Evolutionary conservation across 2,113 vertebrate genomes (phyloP).

Genomic region (Cyprinus carpio): DNA sequence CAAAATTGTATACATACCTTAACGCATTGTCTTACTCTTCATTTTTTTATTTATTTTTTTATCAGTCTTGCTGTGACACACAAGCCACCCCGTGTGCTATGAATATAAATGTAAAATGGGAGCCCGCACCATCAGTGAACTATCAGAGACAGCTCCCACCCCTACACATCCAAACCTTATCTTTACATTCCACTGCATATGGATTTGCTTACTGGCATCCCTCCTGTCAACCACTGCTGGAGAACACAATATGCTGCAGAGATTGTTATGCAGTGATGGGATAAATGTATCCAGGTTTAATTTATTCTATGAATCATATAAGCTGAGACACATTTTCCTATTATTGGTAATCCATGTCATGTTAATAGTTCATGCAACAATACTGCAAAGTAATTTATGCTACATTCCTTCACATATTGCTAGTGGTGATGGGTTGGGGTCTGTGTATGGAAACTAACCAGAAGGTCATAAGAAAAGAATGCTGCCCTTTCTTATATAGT

Average conservation of each 20-base stretch:
- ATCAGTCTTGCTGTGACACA: not conserved
- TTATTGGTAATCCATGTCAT: conserved; percentile 16
- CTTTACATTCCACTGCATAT: conserved; percentile 37
- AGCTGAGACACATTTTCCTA: not conserved
- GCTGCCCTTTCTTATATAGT: not conserved
- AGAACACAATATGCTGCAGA: not conserved
- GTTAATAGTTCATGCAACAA: not conserved
- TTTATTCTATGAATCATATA: conserved; percentile 33
- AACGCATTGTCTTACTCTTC: not conserved
- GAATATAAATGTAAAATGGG: conserved; percentile 51
- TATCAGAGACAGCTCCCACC: conserved; percentile 45
- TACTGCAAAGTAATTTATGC: not conserved
- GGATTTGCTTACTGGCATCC: conserved; percentile 32
- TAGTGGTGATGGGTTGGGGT: not conserved
- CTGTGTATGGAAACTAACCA: not conserved
- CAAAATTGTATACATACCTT: conserved; percentile 5
- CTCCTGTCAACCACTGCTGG: conserved; percentile 28
- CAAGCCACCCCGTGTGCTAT: conserved; percentile 41
- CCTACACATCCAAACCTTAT: conserved; percentile 33
- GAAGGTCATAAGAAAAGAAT: not conserved
- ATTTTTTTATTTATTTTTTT: not conserved
- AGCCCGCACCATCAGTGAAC: conserved; percentile 42
- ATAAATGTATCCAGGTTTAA: conserved; percentile 24
- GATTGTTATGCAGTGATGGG: conserved; percentile 29
- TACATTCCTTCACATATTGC: not conserved